Evolutionary conservation across 2,113 vertebrate species (phyloP), one percentile per base, ranked within the genome.

Genomic region (Pachyramphus minor): DNA sequence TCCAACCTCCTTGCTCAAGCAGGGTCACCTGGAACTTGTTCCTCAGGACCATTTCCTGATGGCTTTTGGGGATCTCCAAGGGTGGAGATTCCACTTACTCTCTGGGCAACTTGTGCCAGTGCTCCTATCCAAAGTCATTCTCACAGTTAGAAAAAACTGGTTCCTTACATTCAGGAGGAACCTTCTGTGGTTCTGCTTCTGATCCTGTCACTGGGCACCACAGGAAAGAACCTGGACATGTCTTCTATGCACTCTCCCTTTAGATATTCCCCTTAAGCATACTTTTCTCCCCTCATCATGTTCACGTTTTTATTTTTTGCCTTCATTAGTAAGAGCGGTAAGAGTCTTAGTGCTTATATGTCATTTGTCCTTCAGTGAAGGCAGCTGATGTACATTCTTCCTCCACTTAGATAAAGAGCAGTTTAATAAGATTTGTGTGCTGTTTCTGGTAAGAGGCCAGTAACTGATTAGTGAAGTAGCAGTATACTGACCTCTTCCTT

Each of bases 401-500:
- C n/a, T 56, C 42, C 31, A 84, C 21, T 52, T 44, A 79, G 83
- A 90, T 81, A 81, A 87, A 94, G 85, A 96, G 53, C 8, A 23
- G 28, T 95, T 92, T 97, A 94, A 97, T 96, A 89, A 95, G 94
- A 95, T 96, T 94, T 95, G 84, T n/a, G 2, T 31, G 77, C 82
- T 73, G 86, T 96, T 79, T 95, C 85, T 92, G 90, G 72, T 96
- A 92, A 96, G 93, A 97, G 89, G 89, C 90, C 56, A 81, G 67
- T 55, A 62, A 49, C 79, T 96, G 87, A 92, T 88, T 81, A 96
- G 62, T 63, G 33, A 67, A 28, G 35, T 49, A 55, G n/a, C 37
- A 58, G n/a, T 60, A 56, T 33, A 52, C 7, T 64, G 81, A 93
- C 62, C 49, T 81, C 35, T 52, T 67, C 67, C 14, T 89, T 89